Percentiles rank a stretch among this genome's conserved stretches.
Evolutionary conservation across 2,888 invertebrate species (phyloP).

Genomic region (Eucera pruinosa): DNA sequence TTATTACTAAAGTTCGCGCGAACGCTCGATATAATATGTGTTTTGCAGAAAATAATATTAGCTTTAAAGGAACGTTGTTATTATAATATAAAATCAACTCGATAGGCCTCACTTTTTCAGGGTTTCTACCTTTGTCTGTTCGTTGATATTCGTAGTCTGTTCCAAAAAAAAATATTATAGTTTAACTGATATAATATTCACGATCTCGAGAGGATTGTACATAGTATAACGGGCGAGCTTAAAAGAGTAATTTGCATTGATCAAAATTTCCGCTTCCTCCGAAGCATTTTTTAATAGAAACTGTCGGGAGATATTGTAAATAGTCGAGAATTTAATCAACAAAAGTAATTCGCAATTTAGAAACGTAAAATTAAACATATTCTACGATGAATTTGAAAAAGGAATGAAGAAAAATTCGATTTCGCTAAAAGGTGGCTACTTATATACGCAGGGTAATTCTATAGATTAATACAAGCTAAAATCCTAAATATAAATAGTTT

Average conservation of each 20-base stretch:
- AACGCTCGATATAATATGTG: slow-evolving; percentile 30
- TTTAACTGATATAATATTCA: background rate
- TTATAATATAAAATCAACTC: slow-evolving; percentile 54
- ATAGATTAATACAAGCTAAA: too few species aligned
- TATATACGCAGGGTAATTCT: too few species aligned
- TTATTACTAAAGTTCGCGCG: slow-evolving; percentile 22
- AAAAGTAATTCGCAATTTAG: too few species aligned
- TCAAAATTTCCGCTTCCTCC: slow-evolving; percentile 20
- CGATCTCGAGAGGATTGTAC: slow-evolving; percentile 41
- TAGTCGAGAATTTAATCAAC: slow-evolving; percentile 11
- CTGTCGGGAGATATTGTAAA: slow-evolving; percentile 32
- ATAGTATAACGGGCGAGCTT: slow-evolving; percentile 56
- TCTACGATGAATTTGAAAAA: background rate
- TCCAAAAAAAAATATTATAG: slow-evolving; percentile 8
- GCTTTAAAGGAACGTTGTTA: slow-evolving; percentile 49
- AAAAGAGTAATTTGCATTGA: slow-evolving; percentile 34
- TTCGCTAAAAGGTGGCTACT: too few species aligned
- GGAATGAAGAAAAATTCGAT: too few species aligned
- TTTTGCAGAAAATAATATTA: slow-evolving; percentile 44
- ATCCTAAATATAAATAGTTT: too few species aligned
- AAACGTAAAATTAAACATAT: too few species aligned
- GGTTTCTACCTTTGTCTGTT: slow-evolving; percentile 57
- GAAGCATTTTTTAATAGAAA: slow-evolving; percentile 12
- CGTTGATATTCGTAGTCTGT: slow-evolving; percentile 43
- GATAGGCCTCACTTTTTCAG: slow-evolving; percentile 62